Evolutionary conservation across 2,113 vertebrate genomes (phyloP).

Genomic region (Neolamprologus sp.): DNA sequence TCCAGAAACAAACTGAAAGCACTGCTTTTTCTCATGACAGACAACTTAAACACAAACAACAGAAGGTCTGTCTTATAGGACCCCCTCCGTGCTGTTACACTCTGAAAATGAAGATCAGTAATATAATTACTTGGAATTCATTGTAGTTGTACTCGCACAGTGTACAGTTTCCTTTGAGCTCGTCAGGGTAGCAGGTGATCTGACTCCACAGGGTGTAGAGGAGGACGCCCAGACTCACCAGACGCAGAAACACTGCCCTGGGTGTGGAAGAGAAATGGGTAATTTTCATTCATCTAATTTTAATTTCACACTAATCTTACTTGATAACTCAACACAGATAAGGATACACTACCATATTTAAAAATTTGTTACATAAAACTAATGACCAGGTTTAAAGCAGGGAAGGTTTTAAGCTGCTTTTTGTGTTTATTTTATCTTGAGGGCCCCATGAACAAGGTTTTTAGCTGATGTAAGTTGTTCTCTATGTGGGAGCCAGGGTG

Average conservation of each 20-base stretch:
- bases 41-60: background rate
- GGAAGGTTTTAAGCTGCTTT: background rate
- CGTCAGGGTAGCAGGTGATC: conserved; percentile 70
- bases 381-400: background rate
- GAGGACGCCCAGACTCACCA: conserved; percentile 75
- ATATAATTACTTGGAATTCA: conserved; percentile 64
- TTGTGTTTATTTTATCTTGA: background rate
- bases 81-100: background rate
- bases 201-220: conserved; percentile 76
- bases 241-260: conserved; percentile 78
- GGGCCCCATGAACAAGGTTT: background rate
- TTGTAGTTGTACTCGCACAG: conserved; percentile 71
- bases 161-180: background rate
- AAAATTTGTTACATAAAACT: background rate
- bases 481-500: background rate
- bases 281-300: background rate
- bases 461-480: background rate
- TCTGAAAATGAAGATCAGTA: background rate
- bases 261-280: background rate
- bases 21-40: background rate
- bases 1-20: background rate
- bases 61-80: background rate
- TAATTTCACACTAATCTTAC: background rate
- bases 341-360: background rate
- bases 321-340: background rate